Conservation (phyloP, 1,140 invertebrate genomes). For the Bombus confusus region DNA sequence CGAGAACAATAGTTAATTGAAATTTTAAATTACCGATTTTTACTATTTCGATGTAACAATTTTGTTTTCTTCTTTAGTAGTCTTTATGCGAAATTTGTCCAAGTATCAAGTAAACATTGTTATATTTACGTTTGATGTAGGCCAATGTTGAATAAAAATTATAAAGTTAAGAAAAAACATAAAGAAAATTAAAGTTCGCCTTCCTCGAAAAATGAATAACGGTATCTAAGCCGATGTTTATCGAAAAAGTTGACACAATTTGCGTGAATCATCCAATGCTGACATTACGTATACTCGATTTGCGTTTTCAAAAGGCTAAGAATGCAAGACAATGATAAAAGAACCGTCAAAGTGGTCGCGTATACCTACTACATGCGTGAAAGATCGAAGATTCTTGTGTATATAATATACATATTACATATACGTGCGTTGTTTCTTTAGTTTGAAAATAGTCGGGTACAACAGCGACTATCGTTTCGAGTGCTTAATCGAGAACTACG, state of each 20-base stretch:
- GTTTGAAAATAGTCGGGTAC: constrained; percentile 30
- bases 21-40: background rate
- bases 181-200: too few species aligned
- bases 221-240: too few species aligned
- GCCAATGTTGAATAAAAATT: background rate
- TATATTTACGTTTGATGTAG: too few species aligned
- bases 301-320: background rate
- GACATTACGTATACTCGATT: background rate
- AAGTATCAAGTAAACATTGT: too few species aligned
- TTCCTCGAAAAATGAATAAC: background rate
- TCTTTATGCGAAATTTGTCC: too few species aligned
- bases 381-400: constrained; percentile 37
- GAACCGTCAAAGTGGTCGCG: constrained; percentile 38
- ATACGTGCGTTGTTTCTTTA: constrained; percentile 39
- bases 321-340: background rate
- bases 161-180: background rate
- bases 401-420: constrained; percentile 24
- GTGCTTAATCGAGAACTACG: constrained; percentile 15
- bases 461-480: constrained; percentile 32
- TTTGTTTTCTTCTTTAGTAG: too few species aligned
- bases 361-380: constrained; percentile 42
- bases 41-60: rapidly evolving
- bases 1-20: background rate
- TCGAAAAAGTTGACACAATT: background rate
- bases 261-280: constrained; percentile 3